Evolutionary conservation across 2,797 vertebrate species (phyloP), one percentile per base, ranked within the genome.

Genomic region (Cryptoprocta ferox): DNA sequence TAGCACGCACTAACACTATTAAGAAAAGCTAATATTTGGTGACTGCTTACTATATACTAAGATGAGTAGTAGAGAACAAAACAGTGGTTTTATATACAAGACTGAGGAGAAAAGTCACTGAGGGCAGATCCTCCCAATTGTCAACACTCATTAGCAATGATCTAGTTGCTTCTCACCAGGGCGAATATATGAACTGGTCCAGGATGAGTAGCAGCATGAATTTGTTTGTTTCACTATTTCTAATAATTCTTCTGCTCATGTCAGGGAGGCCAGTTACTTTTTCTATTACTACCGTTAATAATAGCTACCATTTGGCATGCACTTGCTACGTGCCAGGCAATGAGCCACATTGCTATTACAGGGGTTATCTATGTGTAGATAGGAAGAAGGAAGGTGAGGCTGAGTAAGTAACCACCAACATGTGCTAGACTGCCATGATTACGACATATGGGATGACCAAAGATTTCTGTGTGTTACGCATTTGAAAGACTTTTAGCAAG

Each of bases 401-500:
- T 65, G 78, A 28, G 37, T 28, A n/a, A 70, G n/a, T 21, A 80
- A 35, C 35, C 30, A 42, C 16, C 48, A 19, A 53, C 24, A 42
- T 87, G 65, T 53, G n/a, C 50, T 71, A 61, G 35, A 7, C 37
- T 84, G 59, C 39, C n/a, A 13, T 0, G 39, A 45, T 16, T 75
- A 83, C 32, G 81, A 68, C 48, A 28, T 5, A 15, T 24, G 66
- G 37, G 26, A 83, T 68, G 70, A 81, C 26, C 18, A 48, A 89
- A 83, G 35, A 50, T 35, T 53, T 89, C 63, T 75, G 35, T 14
- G 19, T 79, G 90, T 76, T 71, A 9, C 14, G 12, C 26, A 42
- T 70, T 53, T 91, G 19, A 63, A 61, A 92, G 63, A 82, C 21
- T 87, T 78, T 91, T 81, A 82, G 18, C 73, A 65, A 85, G n/a